Conservation (phyloP, 2,797 vertebrate species). For the Zalophus californianus region DNA sequence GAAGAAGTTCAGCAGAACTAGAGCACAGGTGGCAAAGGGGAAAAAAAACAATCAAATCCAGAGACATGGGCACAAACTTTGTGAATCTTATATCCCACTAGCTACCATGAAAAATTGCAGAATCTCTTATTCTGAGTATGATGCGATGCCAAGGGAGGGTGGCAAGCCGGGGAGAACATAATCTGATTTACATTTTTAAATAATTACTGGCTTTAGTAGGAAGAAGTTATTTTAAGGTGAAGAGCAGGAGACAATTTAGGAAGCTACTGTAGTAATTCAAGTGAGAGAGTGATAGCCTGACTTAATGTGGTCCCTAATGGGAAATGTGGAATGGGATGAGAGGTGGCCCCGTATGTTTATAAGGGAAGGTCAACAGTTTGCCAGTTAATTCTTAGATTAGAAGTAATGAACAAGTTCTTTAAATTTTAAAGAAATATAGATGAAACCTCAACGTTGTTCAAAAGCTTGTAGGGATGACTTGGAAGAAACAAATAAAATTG, state of each 20-base stretch:
- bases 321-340: neutral
- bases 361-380: neutral
- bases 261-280: neutral
- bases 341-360: neutral
- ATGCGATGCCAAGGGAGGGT: neutral
- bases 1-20: neutral
- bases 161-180: neutral
- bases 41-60: neutral
- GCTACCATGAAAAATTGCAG: neutral
- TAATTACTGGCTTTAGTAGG: neutral
- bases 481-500: neutral
- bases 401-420: neutral
- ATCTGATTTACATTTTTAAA: neutral
- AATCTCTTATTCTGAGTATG: neutral
- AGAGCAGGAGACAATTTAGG: neutral
- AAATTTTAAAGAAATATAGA: neutral
- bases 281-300: neutral
- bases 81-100: neutral
- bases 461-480: neutral
- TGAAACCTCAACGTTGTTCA: neutral
- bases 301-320: neutral
- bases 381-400: neutral
- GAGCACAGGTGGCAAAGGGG: neutral
- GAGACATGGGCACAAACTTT: rapidly evolving
- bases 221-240: neutral